Conservation (phyloP, 1,140 invertebrate genomes). For the Drosophila guanche region DNA sequence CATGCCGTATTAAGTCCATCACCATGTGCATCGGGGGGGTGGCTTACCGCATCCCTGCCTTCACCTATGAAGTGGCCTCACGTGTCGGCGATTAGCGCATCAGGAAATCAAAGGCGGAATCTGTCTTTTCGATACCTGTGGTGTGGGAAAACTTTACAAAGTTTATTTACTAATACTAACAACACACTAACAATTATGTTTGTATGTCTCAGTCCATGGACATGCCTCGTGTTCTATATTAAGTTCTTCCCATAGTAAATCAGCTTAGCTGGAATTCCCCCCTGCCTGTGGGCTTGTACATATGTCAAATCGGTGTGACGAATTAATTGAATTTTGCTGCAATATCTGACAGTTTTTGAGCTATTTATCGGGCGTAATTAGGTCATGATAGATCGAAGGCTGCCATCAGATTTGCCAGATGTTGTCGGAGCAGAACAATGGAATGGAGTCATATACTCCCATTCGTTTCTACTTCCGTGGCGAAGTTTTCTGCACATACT, state of each 20-base stretch:
- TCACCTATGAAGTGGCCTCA: conserved; percentile 61
- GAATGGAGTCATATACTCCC: not conserved
- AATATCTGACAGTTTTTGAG: conserved; percentile 54
- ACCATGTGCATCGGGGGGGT: conserved; percentile 25
- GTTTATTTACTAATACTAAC: conserved; percentile 1
- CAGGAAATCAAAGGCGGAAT: conserved; percentile 4
- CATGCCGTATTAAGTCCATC: conserved; percentile 68
- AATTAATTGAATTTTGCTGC: conserved; percentile 72
- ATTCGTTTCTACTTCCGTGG: too few relatives aligned
- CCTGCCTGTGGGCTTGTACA: conserved; percentile 12
- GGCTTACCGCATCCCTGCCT: conserved; percentile 18
- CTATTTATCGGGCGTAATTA: conserved; percentile 38
- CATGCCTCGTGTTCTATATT: conserved; percentile 33
- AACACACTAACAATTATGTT: not conserved
- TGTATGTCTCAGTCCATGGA: too few relatives aligned
- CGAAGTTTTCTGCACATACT: too few relatives aligned
- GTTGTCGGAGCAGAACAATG: conserved; percentile 16
- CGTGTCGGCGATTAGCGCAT: conserved; percentile 73
- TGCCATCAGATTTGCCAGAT: conserved; percentile 42
- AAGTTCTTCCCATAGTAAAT: conserved; percentile 39
- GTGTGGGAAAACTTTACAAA: conserved; percentile 39
- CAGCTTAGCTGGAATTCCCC: conserved; percentile 8
- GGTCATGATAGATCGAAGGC: conserved; percentile 57
- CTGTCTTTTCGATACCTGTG: conserved; percentile 49
- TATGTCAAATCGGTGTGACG: conserved; percentile 59